These are phyloP conservation scores for Nymphicus hollandicus DNA, from an alignment of 2,113 vertebrate genomes.

Conservation along the genomic window DNA sequence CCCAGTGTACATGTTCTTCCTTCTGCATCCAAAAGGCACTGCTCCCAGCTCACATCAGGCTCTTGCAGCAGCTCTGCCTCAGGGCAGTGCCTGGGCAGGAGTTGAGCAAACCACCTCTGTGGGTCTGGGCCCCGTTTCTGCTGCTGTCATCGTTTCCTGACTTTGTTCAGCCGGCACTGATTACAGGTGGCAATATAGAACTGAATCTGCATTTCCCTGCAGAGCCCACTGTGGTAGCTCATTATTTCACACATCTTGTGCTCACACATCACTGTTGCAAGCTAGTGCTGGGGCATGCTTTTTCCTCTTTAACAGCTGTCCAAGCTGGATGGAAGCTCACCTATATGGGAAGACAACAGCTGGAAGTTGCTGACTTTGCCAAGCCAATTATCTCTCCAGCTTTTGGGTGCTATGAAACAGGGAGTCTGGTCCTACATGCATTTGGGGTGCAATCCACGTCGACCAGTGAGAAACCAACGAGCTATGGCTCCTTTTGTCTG, in stretches of 20 bases:
- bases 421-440: accelerated
- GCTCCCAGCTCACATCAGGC: background rate
- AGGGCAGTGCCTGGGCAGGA: background rate
- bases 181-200: accelerated
- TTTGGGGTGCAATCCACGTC: accelerated
- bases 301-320: background rate
- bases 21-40: accelerated
- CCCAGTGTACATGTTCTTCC: accelerated
- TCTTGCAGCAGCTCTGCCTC: background rate
- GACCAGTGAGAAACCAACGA: background rate
- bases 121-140: background rate
- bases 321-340: background rate
- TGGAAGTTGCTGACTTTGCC: background rate
- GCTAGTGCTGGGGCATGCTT: no score
- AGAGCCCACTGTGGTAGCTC: background rate
- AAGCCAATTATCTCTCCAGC: background rate
- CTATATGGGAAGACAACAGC: background rate
- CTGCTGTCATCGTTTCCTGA: background rate
- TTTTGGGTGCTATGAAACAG: background rate
- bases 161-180: background rate
- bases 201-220: background rate
- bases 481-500: accelerated
- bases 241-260: background rate
- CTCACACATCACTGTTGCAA: accelerated
- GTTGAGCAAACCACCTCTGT: background rate